A percentile compares a stretch with the other conserved stretches of the same genome.
Conservation (phyloP, 2,797 vertebrate species). For the Carduelis carduelis region DNA sequence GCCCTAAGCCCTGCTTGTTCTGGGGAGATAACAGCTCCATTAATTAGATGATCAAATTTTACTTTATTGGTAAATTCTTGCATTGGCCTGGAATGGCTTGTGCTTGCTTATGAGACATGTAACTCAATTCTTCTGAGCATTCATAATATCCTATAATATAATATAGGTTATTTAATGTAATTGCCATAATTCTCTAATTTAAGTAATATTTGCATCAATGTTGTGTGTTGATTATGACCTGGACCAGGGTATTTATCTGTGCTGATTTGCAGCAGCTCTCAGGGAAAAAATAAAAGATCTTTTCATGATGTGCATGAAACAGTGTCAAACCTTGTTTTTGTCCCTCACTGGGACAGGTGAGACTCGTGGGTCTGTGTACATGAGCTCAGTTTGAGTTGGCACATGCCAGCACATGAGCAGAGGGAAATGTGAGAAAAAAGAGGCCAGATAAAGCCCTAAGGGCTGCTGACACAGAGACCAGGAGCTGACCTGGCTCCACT, state of each 20-base stretch:
- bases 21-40: background rate
- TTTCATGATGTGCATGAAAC: background rate
- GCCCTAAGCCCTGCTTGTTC: background rate
- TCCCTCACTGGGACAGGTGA: background rate
- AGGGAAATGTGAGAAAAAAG: background rate
- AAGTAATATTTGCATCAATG: background rate
- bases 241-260: background rate
- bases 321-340: background rate
- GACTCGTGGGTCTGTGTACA: background rate
- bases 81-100: background rate
- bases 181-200: background rate
- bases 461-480: background rate
- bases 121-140: background rate
- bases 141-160: background rate
- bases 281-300: background rate
- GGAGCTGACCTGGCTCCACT: accelerated
- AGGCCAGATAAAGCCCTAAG: background rate
- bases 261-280: background rate
- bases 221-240: background rate
- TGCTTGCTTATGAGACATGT: background rate
- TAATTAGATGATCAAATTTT: conserved; percentile 19
- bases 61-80: background rate
- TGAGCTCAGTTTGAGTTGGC: background rate
- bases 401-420: background rate
- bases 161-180: background rate